Conservation (phyloP, 64 coral and sea anemone genomes). For the Cladopsammia gracilis region DNA sequence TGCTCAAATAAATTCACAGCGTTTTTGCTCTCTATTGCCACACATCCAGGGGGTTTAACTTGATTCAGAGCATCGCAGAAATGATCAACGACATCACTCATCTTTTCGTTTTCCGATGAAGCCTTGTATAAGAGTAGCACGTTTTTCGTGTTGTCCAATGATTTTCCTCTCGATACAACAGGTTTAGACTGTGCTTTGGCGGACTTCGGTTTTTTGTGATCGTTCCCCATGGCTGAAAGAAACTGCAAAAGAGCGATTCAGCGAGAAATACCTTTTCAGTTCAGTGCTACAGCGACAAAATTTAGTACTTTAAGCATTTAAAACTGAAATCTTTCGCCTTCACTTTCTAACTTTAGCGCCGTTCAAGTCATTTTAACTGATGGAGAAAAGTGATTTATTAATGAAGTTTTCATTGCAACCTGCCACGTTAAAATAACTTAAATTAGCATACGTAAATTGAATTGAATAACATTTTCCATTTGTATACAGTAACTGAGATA, state of each 20-base stretch:
- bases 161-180: not conserved
- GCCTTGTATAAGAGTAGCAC: conserved; percentile 9
- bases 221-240: conserved; percentile 4
- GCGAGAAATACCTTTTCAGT: not conserved
- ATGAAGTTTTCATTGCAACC: conserved; percentile 18
- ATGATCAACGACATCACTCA: not conserved
- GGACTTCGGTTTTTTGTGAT: not conserved
- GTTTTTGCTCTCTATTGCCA: not conserved
- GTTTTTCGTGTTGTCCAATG: not conserved
- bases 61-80: conserved; percentile 23
- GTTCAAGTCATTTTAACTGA: conserved; percentile 15
- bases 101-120: not conserved
- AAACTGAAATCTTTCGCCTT: not conserved
- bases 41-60: conserved; percentile 26
- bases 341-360: not conserved
- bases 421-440: conserved; percentile 30
- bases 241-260: not conserved
- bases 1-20: conserved; percentile 9
- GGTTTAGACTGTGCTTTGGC: not conserved
- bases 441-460: conserved; percentile 39
- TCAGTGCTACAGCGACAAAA: not conserved
- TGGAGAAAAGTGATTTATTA: not conserved
- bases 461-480: not conserved
- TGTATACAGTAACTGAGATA: too few relatives aligned
- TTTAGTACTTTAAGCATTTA: not conserved